These are phyloP conservation scores for Proterorhinus semilunaris DNA, from an alignment of 2,113 vertebrate species.

Conservation along the genomic window DNA sequence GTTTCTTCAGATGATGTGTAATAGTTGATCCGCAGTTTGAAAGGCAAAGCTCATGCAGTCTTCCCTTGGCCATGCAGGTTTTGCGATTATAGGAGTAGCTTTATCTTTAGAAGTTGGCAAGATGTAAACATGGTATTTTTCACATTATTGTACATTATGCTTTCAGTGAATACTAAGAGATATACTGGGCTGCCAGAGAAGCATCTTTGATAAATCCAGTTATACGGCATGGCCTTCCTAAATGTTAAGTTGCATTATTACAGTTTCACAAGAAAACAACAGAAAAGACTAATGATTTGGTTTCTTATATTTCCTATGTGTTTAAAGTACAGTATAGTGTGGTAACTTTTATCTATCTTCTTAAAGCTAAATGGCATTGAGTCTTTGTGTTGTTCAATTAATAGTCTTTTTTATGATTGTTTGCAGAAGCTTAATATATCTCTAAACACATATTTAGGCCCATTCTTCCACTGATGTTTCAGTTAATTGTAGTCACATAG, in stretches of 20 bases:
- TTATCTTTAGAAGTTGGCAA: conserved; percentile 50
- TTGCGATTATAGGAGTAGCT: conserved; percentile 70
- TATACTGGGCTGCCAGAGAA: conserved; percentile 58
- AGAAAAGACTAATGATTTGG: conserved; percentile 42
- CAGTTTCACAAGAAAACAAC: conserved; percentile 25
- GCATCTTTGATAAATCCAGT: conserved; percentile 61
- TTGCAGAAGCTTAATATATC: conserved; percentile 57
- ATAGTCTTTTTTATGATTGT: conserved; percentile 35
- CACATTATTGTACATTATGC: conserved; percentile 46
- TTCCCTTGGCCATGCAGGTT: conserved; percentile 77
- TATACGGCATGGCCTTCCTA: conserved; percentile 70
- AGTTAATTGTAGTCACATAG: conserved; percentile 37
- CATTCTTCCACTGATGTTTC: conserved; percentile 36
- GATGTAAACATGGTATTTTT: conserved; percentile 46
- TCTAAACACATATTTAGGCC: conserved; percentile 53
- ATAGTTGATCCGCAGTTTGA: conserved; percentile 71
- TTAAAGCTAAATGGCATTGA: conserved; percentile 57
- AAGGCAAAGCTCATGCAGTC: conserved; percentile 81
- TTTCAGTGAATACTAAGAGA: conserved; percentile 60
- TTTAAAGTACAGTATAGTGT: conserved; percentile 58
- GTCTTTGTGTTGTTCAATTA: conserved; percentile 31
- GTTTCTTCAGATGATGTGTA: conserved; percentile 64
- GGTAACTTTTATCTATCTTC: conserved; percentile 55
- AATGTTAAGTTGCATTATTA: conserved; percentile 62
- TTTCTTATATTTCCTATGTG: conserved; percentile 47